Percentiles rank a stretch among this genome's conserved stretches.
Conservation (phyloP, 2,797 vertebrate species). For the Ceryle rudis region DNA sequence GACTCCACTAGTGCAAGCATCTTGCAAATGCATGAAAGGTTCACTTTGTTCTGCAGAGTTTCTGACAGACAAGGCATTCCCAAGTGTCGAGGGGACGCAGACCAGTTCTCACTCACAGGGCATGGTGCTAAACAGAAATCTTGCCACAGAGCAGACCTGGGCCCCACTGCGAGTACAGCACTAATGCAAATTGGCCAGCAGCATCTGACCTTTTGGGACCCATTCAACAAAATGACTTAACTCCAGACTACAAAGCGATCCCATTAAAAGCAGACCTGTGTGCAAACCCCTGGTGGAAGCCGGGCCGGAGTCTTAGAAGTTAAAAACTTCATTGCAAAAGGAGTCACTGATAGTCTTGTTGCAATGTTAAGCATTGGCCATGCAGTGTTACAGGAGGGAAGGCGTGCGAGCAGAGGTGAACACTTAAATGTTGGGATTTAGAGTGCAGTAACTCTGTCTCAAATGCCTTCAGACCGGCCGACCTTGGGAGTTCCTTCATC, state of each 20-base stretch:
- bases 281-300: background rate
- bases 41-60: background rate
- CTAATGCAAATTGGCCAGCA: background rate
- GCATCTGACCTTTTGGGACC: background rate
- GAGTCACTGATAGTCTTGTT: background rate
- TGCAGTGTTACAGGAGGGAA: background rate
- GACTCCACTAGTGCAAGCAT: background rate
- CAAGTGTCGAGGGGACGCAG: background rate
- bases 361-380: accelerated
- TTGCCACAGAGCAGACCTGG: background rate
- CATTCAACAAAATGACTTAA: background rate
- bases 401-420: background rate
- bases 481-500: background rate
- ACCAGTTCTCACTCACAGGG: background rate
- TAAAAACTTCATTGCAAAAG: background rate
- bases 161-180: background rate
- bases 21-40: background rate
- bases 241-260: background rate
- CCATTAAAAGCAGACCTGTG: background rate
- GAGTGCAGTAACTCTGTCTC: background rate
- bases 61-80: background rate
- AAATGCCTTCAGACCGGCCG: background rate
- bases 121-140: background rate
- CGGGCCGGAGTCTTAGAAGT: background rate
- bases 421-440: background rate